Evolutionary conservation across 2,888 invertebrate genomes (phyloP), one percentile per base, ranked within the genome.

Genomic region (Serrognathus titanus): DNA sequence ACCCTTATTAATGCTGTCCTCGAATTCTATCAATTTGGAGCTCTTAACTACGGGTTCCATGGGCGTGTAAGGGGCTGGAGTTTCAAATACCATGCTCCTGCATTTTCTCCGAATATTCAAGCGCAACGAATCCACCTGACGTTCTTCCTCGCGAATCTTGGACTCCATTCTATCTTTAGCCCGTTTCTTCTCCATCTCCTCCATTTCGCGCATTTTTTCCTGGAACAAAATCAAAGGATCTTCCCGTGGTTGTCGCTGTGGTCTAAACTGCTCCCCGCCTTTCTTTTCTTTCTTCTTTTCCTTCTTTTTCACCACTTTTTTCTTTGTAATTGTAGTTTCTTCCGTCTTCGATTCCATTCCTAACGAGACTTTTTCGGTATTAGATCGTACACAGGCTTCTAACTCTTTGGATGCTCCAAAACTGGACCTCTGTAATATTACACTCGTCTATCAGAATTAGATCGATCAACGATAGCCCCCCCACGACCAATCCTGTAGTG

Each of bases 401-500:
- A 12, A 11, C 40, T 40, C 40, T 9, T 40, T 7, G 11, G 40
- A 7, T 12, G 10, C 11, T 40, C 40, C 12, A 13, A 40, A 40
- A 75, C 62, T 72, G 69, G 53, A 75, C 61, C 58, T 72, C 71
- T 55, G 76, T 75, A 53, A 76, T 76, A 1, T 73, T 71, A 36
- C 75, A 75, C 43, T 75, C 73, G 16, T 75, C 75, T 12, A 75
- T 75, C 39, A 75, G 63, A 59, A 76, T 75, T 67, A 75, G 72
- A 0, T 74, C 68, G 3, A 31, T 31, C 24, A 3, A 31, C 24
- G 24, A 40, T 48, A 39, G 46, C 40, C 83, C 83, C 10, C 73
- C 74, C 72, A 90, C 89, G 7, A 90, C 87, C 75, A 90, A 87
- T 31, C 90, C 90, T 0, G 90, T 89, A 65, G 90, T 88, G 66